Conservation (phyloP, 1,140 invertebrate genomes). For the Drosophila repleta region DNA sequence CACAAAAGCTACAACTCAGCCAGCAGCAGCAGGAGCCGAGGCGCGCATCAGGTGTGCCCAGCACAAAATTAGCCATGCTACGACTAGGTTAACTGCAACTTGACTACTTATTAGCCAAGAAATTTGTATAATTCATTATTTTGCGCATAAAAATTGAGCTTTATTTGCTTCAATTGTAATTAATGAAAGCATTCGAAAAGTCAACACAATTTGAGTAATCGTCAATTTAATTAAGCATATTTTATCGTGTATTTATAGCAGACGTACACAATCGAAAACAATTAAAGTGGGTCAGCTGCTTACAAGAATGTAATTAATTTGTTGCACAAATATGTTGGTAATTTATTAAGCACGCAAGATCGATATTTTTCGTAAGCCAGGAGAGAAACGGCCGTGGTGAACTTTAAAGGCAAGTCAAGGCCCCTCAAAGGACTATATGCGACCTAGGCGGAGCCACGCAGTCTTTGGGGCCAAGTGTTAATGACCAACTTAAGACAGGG, state of each 20-base stretch:
- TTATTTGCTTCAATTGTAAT: too few relatives aligned
- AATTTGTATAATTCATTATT: too few relatives aligned
- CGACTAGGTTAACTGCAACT: slow-evolving; percentile 8
- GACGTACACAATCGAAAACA: slow-evolving; percentile 15
- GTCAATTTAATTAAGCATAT: background rate
- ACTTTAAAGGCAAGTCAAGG: slow-evolving; percentile 2
- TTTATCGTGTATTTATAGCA: too few relatives aligned
- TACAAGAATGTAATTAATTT: slow-evolving; percentile 69
- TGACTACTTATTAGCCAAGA: slow-evolving; percentile 19
- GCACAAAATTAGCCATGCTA: background rate
- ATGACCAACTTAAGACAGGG: slow-evolving; percentile 24
- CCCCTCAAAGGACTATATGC: too few relatives aligned
- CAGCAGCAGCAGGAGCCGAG: background rate
- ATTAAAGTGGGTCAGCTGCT: background rate
- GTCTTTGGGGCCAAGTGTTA: slow-evolving; percentile 31
- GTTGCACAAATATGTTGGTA: slow-evolving; percentile 62
- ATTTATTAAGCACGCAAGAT: slow-evolving; percentile 69
- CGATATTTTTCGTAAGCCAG: slow-evolving; percentile 40
- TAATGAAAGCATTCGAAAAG: too few relatives aligned
- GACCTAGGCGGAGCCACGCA: background rate
- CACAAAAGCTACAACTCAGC: slow-evolving; percentile 56
- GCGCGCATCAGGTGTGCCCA: slow-evolving; percentile 23
- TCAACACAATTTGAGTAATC: slow-evolving; percentile 1
- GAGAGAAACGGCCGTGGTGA: slow-evolving; percentile 28
- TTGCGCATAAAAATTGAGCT: too few relatives aligned